Conservation (phyloP, 2,797 vertebrate genomes). For the Schizothorax lantsangensis region DNA sequence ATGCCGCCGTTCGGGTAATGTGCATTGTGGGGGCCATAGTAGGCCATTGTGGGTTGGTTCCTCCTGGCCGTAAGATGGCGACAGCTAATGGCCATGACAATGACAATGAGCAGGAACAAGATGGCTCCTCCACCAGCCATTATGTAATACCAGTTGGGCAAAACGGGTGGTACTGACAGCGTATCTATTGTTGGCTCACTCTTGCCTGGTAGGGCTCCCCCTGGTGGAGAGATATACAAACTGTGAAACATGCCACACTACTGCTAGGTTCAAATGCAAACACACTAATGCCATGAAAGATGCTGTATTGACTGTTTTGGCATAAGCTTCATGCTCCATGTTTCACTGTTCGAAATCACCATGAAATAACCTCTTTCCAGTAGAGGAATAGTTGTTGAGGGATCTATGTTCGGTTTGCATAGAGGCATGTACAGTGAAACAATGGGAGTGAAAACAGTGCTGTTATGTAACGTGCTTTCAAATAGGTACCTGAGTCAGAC, state of each 20-base stretch:
- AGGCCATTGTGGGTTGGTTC: conserved; percentile 97
- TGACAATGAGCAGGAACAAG: conserved; percentile 95
- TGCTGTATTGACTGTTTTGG: conserved; percentile 41
- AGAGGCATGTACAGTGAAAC: conserved; percentile 50
- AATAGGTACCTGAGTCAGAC: conserved; percentile 20
- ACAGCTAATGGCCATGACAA: conserved; percentile 96
- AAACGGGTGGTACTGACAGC: conserved; percentile 94
- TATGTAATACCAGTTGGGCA: conserved; percentile 99
- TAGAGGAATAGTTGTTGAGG: not conserved
- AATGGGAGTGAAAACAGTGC: conserved; percentile 45
- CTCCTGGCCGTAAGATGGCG: conserved; percentile 99
- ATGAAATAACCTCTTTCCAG: not conserved
- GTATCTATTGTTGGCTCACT: conserved; percentile 91
- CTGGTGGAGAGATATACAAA: conserved; percentile 98
- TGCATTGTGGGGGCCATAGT: conserved; percentile 90
- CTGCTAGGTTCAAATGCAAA: conserved; percentile 49
- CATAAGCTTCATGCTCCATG: conserved; percentile 29
- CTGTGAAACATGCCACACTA: conserved; percentile 71
- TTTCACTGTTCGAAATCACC: conserved; percentile 40
- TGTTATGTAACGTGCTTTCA: conserved; percentile 54
- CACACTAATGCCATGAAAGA: conserved; percentile 46
- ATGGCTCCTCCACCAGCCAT: conserved; percentile 96
- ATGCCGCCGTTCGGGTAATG: conserved; percentile 89
- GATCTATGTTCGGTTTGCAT: conserved; percentile 5
- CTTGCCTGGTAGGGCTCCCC: conserved; percentile 92